A percentile compares a stretch with the other conserved stretches of the same genome.
phyloP scores from a whole-genome alignment of 1,140 invertebrate genomes.

The Anastrepha ludens region DNA sequence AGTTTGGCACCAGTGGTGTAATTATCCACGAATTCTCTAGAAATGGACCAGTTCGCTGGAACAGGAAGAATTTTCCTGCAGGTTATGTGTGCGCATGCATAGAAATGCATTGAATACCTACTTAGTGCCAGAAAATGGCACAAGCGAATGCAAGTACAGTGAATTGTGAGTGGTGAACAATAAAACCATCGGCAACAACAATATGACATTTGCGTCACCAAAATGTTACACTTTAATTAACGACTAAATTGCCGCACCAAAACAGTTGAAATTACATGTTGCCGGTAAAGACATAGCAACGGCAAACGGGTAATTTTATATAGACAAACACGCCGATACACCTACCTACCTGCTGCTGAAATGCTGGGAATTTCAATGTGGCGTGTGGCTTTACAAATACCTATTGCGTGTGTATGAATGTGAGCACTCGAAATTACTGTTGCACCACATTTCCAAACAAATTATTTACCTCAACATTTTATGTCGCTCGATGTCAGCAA shows the following conservation, averaged over 20 bases:
- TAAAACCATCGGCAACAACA: background rate
- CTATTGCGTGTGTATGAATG: background rate
- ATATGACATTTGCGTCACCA: conserved; percentile 19
- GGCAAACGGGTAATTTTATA: background rate
- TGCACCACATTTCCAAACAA: background rate
- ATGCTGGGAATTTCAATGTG: conserved; percentile 6
- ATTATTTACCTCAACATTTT: conserved; percentile 38
- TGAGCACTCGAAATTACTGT: background rate
- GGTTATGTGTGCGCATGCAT: background rate
- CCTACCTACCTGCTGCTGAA: background rate
- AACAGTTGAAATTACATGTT: conserved; percentile 2
- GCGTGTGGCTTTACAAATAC: background rate
- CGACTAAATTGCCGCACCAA: conserved; percentile 1
- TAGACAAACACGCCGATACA: background rate
- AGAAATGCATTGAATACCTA: background rate
- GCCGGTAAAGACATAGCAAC: background rate
- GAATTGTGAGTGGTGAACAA: background rate
- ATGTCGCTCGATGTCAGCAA: conserved; percentile 37
- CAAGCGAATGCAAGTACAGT: background rate
- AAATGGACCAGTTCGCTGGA: too few relatives aligned
- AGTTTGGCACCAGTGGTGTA: too few relatives aligned
- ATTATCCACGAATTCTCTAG: too few relatives aligned
- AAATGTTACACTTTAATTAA: conserved; percentile 49
- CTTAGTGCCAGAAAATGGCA: background rate
- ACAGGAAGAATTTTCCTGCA: background rate